Evolutionary conservation across 2,113 vertebrate genomes (phyloP).

Genomic region (Tragelaphus scriptus): DNA sequence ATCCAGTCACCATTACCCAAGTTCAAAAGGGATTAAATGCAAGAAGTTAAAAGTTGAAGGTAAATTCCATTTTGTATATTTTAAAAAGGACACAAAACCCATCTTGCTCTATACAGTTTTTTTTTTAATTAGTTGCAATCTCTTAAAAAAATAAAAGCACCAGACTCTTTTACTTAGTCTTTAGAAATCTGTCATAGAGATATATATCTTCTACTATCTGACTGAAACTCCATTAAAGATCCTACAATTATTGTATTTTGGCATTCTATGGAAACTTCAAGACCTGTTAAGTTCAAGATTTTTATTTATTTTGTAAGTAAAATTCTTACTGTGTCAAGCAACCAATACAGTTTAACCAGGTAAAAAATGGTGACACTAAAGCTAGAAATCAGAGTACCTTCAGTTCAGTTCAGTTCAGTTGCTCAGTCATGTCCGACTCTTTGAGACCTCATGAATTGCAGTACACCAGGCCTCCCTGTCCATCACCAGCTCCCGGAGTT

Average conservation of each 20-base stretch:
- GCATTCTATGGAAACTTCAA: not conserved
- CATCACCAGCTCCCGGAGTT: too few relatives aligned
- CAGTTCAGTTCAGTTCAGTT: not conserved
- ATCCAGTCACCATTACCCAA: not conserved
- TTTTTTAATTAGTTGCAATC: not conserved
- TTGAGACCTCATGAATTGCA: too few relatives aligned
- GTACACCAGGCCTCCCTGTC: too few relatives aligned
- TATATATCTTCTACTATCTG: not conserved
- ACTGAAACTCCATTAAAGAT: not conserved
- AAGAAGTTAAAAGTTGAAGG: slow-evolving; percentile 29
- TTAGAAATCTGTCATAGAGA: not conserved
- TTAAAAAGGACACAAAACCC: not conserved
- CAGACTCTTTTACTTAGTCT: not conserved
- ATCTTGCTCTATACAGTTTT: not conserved
- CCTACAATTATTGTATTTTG: not conserved
- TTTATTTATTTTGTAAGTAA: not conserved
- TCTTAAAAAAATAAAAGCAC: not conserved
- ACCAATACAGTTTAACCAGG: not conserved
- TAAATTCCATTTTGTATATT: not conserved
- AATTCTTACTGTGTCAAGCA: not conserved
- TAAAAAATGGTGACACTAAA: not conserved
- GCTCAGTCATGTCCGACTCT: fast-evolving
- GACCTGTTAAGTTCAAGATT: not conserved
- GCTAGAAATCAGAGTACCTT: not conserved
- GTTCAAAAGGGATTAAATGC: not conserved